Conservation (phyloP, 2,113 vertebrate genomes). For the Rhabdomys dilectus region DNA sequence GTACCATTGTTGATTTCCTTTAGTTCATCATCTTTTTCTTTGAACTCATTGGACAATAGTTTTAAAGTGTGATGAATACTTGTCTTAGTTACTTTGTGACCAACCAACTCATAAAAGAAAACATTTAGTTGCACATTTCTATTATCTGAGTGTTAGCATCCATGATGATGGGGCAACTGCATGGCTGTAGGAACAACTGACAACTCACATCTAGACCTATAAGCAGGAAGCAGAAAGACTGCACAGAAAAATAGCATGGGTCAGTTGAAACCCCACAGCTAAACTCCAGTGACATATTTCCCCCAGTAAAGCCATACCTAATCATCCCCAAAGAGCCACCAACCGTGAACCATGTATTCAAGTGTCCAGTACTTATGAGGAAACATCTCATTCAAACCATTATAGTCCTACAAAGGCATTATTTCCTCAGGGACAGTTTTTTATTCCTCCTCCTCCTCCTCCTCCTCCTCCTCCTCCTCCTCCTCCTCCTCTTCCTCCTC, state of each 20-base stretch:
- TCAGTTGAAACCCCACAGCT: neutral
- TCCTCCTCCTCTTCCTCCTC: no score
- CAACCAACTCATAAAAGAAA: neutral
- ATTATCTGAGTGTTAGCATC: neutral
- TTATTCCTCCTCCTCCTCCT: neutral
- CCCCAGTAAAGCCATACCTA: neutral
- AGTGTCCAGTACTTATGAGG: neutral
- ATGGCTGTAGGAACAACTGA: neutral
- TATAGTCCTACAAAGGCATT: neutral
- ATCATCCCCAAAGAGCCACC: neutral
- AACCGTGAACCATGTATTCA: neutral
- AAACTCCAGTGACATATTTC: neutral
- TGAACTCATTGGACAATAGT: neutral
- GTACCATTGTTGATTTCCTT: neutral
- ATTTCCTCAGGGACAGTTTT: neutral
- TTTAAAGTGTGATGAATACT: neutral
- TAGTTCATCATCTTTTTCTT: neutral
- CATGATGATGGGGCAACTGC: neutral
- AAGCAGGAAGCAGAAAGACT: neutral
- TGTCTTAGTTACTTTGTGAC: neutral
- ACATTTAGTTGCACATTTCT: neutral
- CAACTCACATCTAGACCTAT: neutral
- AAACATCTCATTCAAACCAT: neutral
- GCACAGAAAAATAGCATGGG: neutral
- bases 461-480: no score